These are phyloP conservation scores for Mesorhabditis spiculigera DNA, from an alignment of 2,888 invertebrate species.

Conservation along the genomic window DNA sequence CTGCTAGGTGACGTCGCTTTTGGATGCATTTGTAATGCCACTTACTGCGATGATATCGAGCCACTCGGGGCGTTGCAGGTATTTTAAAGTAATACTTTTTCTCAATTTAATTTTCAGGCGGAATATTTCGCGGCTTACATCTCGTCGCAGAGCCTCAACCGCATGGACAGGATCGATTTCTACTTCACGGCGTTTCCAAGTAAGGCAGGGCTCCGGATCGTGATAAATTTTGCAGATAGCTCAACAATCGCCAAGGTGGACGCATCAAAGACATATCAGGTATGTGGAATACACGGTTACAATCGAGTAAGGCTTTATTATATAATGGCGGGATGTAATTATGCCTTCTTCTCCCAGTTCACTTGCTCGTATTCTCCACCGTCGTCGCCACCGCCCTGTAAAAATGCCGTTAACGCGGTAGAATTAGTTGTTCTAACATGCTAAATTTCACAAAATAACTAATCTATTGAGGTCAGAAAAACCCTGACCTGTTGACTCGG, in stretches of 20 bases:
- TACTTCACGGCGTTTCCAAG: neutral
- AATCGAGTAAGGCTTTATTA: too few species aligned
- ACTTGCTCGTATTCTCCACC: too few species aligned
- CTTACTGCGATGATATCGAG: conserved; percentile 44
- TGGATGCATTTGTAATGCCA: conserved; percentile 44
- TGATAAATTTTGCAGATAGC: neutral
- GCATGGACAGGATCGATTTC: neutral
- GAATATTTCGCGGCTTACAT: neutral
- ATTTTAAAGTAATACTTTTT: too few species aligned
- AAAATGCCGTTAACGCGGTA: too few species aligned
- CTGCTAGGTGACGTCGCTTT: conserved; percentile 4
- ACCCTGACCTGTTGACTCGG: too few species aligned
- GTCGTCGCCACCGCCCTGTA: too few species aligned
- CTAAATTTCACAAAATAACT: too few species aligned
- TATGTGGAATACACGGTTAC: neutral
- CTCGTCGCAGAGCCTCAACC: neutral
- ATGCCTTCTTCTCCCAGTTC: too few species aligned
- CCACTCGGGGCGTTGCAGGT: conserved; percentile 19
- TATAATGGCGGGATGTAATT: too few species aligned
- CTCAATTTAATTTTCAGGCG: neutral
- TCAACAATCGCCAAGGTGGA: neutral
- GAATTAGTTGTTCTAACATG: too few species aligned
- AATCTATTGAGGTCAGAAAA: too few species aligned
- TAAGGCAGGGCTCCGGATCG: neutral
- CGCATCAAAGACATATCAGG: conserved; percentile 2